Conservation (phyloP, 2,113 vertebrate genomes). For the Meles meles region DNA sequence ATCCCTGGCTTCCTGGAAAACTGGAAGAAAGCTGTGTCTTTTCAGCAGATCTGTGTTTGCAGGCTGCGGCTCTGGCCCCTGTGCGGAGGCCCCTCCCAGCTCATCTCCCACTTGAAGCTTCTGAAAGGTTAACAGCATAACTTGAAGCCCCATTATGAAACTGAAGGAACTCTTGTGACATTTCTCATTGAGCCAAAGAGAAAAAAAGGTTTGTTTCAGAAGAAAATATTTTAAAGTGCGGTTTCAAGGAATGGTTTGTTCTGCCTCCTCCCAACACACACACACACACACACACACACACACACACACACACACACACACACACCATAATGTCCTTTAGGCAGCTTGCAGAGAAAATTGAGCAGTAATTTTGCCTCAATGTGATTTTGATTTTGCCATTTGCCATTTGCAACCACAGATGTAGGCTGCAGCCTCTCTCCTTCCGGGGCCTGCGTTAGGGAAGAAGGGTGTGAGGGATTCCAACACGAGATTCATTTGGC, state of each 20-base stretch:
- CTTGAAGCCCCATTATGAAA: slow-evolving; percentile 35
- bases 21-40: slow-evolving; percentile 58
- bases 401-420: slow-evolving; percentile 1
- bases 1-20: slow-evolving; percentile 10
- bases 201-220: background rate
- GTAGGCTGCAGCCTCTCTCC: background rate
- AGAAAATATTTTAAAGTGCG: slow-evolving; percentile 48
- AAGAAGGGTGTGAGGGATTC: background rate
- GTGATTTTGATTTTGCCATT: background rate
- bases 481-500: background rate
- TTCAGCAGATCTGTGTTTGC: background rate
- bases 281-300: background rate
- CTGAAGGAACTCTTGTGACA: background rate
- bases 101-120: slow-evolving; percentile 48
- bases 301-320: background rate
- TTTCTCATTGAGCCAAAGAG: slow-evolving; percentile 47
- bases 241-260: background rate
- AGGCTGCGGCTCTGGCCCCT: background rate
- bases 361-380: background rate
- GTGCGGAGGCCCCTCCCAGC: background rate
- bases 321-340: background rate
- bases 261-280: background rate
- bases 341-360: background rate
- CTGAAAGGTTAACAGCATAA: slow-evolving; percentile 39
- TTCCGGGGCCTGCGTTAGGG: background rate